Conservation (phyloP, 1,140 invertebrate species). For the Steinernema khuongi region DNA sequence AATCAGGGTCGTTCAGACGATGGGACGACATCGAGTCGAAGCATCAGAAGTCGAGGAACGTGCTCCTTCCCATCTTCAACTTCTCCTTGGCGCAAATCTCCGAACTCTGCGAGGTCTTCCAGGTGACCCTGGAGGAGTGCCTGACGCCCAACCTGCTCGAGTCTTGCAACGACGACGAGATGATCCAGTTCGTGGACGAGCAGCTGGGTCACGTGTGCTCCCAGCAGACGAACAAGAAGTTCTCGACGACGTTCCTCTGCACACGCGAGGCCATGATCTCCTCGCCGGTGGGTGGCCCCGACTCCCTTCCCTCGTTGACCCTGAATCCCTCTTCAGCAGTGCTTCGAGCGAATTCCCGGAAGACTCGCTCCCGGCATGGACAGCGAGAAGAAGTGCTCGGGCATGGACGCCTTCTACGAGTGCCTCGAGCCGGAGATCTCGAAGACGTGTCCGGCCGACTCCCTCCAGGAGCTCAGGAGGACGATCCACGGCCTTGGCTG, state of each 20-base stretch:
- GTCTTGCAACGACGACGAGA: background rate
- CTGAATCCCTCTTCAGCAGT: background rate
- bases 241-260: background rate
- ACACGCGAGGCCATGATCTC: background rate
- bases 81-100: background rate
- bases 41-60: background rate
- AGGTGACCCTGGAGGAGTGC: slow-evolving; percentile 6
- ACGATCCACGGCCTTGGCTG: background rate
- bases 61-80: background rate
- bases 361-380: background rate
- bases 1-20: background rate
- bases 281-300: background rate
- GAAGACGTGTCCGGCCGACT: background rate
- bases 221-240: background rate
- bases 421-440: background rate
- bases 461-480: background rate
- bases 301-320: background rate
- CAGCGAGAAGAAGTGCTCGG: background rate
- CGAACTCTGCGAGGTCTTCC: slow-evolving; percentile 8
- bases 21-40: background rate
- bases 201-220: background rate
- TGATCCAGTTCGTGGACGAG: slow-evolving; percentile 7
- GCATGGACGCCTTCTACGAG: background rate
- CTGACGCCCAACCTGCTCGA: background rate
- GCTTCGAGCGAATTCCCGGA: background rate